Conservation (phyloP, 1,140 invertebrate genomes). For the Anastatus disparis region DNA sequence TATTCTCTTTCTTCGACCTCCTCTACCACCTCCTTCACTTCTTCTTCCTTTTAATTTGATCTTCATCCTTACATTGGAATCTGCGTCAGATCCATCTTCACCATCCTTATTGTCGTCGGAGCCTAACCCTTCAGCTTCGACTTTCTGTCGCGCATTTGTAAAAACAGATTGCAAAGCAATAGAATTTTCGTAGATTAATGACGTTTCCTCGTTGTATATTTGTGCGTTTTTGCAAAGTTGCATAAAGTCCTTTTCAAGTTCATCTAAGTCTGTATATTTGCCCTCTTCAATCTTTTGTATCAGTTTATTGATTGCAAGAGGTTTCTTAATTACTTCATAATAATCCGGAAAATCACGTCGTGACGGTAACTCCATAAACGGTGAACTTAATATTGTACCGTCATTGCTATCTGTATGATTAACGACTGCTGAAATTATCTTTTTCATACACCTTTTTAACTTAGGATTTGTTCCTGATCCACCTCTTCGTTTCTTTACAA, state of each 20-base stretch:
- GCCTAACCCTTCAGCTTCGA: conserved; percentile 74
- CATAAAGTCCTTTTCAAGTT: conserved; percentile 93
- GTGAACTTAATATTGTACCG: conserved; percentile 87
- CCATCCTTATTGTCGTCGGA: conserved; percentile 68
- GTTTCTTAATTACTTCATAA: conserved; percentile 96
- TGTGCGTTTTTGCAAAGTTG: conserved; percentile 96
- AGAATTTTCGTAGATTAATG: conserved; percentile 95
- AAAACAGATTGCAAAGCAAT: conserved; percentile 92
- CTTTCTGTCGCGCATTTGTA: conserved; percentile 77
- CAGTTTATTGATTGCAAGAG: conserved; percentile 96
- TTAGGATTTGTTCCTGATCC: conserved; percentile 69
- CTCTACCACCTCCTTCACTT: conserved; percentile 56
- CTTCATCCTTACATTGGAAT: conserved; percentile 74
- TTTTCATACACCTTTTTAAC: conserved; percentile 82
- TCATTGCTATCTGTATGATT: conserved; percentile 86
- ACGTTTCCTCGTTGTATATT: conserved; percentile 97
- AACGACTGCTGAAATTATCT: conserved; percentile 83
- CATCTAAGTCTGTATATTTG: conserved; percentile 88
- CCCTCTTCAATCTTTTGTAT: conserved; percentile 84
- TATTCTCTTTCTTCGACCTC: conserved; percentile 71
- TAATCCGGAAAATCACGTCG: conserved; percentile 94
- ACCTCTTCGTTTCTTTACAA: conserved; percentile 68
- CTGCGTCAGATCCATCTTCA: conserved; percentile 69
- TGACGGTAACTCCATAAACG: conserved; percentile 95
- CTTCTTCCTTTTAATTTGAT: conserved; percentile 70